These are phyloP conservation scores for Sinocyclocheilus maitianheensis DNA, from an alignment of 2,113 vertebrate species.

Conservation along the genomic window DNA sequence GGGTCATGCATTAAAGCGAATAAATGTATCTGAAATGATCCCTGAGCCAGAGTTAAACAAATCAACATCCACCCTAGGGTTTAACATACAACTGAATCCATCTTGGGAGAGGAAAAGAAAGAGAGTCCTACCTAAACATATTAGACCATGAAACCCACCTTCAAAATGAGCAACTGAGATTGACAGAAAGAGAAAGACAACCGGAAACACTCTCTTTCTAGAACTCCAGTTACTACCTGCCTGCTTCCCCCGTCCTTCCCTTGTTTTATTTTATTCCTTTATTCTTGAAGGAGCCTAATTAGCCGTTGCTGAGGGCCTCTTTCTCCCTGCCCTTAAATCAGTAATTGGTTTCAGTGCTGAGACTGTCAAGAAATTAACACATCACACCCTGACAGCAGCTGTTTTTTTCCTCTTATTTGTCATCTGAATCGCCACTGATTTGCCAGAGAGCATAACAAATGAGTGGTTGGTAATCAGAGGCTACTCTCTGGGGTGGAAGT, in stretches of 20 bases:
- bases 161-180: slow-evolving; percentile 26
- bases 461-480: slow-evolving; percentile 95
- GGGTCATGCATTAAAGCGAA: slow-evolving; percentile 84
- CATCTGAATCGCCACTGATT: slow-evolving; percentile 95
- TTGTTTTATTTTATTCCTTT: slow-evolving; percentile 97
- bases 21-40: slow-evolving; percentile 88
- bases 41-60: slow-evolving; percentile 71
- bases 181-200: slow-evolving; percentile 23
- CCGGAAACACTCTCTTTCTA: slow-evolving; percentile 8
- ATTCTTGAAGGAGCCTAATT: slow-evolving; percentile 98
- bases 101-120: not conserved
- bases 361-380: slow-evolving; percentile 99
- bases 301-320: slow-evolving; percentile 91
- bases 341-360: slow-evolving; percentile 98
- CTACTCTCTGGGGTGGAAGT: slow-evolving; percentile 78
- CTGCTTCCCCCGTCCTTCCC: slow-evolving; percentile 76
- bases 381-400: slow-evolving; percentile 99
- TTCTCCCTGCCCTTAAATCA: slow-evolving; percentile 98
- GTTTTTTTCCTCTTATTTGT: slow-evolving; percentile 91
- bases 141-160: not conserved
- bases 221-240: slow-evolving; percentile 76
- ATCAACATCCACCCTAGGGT: slow-evolving; percentile 10
- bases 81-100: slow-evolving; percentile 7
- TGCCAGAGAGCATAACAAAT: slow-evolving; percentile 95
- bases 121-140: slow-evolving; percentile 5